phyloP scores from a whole-genome alignment of 2,797 vertebrate species.

The Balearica regulorum region DNA sequence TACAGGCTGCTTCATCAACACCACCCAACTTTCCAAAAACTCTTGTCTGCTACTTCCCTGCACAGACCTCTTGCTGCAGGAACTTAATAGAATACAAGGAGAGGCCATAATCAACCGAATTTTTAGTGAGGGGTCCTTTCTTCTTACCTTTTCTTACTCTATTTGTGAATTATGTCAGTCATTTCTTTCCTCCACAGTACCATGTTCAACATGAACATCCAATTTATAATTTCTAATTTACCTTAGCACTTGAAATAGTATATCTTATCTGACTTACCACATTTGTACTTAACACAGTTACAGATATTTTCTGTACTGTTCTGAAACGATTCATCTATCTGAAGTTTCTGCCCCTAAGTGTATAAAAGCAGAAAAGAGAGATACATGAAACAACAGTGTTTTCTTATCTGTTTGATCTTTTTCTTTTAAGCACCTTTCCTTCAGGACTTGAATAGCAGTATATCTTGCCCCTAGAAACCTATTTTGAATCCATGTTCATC shows the following conservation, averaged over 20 bases:
- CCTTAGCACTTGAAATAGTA: neutral
- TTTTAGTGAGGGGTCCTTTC: neutral
- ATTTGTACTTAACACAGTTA: slow-evolving; percentile 86
- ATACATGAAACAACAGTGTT: neutral
- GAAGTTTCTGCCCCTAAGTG: slow-evolving; percentile 84
- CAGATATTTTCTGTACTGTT: slow-evolving; percentile 84
- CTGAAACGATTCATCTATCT: slow-evolving; percentile 84
- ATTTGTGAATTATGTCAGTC: neutral
- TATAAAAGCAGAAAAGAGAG: neutral
- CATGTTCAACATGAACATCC: neutral
- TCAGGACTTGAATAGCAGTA: neutral
- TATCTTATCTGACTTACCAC: slow-evolving; percentile 80
- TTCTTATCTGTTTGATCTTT: neutral
- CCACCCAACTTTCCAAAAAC: neutral
- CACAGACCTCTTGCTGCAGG: neutral
- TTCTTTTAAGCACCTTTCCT: neutral
- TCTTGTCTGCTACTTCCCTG: neutral
- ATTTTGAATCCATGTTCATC: neutral
- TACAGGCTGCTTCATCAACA: neutral
- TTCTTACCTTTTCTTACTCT: neutral
- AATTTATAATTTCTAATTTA: neutral
- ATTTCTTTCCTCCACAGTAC: neutral
- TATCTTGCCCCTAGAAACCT: neutral
- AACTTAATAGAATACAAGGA: neutral
- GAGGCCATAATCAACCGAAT: neutral